Base-by-base conservation (phyloP, 2,113 vertebrate species). In the Apodemus sylvaticus region DNA sequence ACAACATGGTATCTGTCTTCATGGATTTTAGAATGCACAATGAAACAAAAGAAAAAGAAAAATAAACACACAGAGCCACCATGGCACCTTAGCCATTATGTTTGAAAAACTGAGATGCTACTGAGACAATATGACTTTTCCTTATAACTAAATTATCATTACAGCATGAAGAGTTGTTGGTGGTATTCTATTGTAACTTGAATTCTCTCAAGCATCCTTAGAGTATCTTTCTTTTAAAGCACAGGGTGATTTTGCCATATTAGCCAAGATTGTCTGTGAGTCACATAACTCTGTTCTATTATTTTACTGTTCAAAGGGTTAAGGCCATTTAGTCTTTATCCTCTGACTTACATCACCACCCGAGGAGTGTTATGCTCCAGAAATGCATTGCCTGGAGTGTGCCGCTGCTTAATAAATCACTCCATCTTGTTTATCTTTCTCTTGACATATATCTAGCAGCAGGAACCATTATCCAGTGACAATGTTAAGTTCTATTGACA, bases 371-470 rank as follows among this genome's bases (percentile, higher is more conserved):
- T 98, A 86, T 97, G 97, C 96, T 97, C 83, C 93, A 91, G 91
- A 98, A 98, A 98, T 79, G 89, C 82, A 77, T 86, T 92, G 96
- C 98, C 96, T 97, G 96, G 79, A 95, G 98, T 79, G 95, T 97
- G 85, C 93, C 90, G 85, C 93, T 96, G 93, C 98, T 98, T 98
- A 97, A 98, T 98, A 98, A 98, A 98, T 98, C 97, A 98, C 94
- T 98, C 95, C 39, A 36, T 97, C 98, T 98, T 98, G 89, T 97
- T 98, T 98, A 97, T 97, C 98, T 98, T 97, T 90, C 96, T 98
- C 96, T 97, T 68, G 0, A 97, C 98, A 96, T 98, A 97, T 95
- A 94, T 93, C 85, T 97, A 97, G 91, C 97, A 98, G 97, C 96
- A 97, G 97, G 96, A 98, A 93, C 96, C 97, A 94, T 98, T 98